phyloP scores from a whole-genome alignment of 1,140 invertebrate species.

The silkworm (Bombyx mori) region ASM3026992v2 NC_085118.1:9043001-9043500 shows the following conservation, averaged over 20 bases:
- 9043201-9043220: constrained; percentile 12
- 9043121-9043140: neutral
- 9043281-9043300: too few species aligned
- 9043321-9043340: neutral
- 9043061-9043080: too few species aligned
- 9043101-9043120: neutral
- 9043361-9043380: constrained; percentile 16
- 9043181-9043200: constrained; percentile 60
- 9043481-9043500: constrained; percentile 53
- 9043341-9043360: constrained; percentile 10
- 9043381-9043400: constrained; percentile 21
- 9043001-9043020: too few species aligned
- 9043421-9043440: constrained; percentile 59
- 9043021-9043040: too few species aligned
- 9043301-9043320: too few species aligned
- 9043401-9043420: constrained; percentile 49
- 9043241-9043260: too few species aligned
- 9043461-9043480: constrained; percentile 41
- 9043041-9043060: too few species aligned
- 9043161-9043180: constrained; percentile 15
- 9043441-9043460: constrained; percentile 44
- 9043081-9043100: too few species aligned
- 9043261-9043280: too few species aligned
- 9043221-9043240: too few species aligned
- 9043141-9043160: too few species aligned